Conservation (phyloP, 2,113 vertebrate genomes). For the Erythrolamprus reginae region DNA sequence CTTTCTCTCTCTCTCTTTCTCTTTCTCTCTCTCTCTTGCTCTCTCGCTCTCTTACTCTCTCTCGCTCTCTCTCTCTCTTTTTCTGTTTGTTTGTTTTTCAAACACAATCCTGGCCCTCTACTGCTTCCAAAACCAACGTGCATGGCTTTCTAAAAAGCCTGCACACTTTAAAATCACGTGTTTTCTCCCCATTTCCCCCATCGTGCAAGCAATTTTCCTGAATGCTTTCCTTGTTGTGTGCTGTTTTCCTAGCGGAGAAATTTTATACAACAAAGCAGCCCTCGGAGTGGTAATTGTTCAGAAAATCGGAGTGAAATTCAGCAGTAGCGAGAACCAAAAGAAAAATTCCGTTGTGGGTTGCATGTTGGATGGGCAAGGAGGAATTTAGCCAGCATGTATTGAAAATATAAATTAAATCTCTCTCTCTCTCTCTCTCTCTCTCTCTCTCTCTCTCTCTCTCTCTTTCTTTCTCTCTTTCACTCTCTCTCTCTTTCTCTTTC, state of each 20-base stretch:
- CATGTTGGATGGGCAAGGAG: background rate
- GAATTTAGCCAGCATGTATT: background rate
- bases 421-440: background rate
- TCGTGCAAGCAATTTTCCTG: background rate
- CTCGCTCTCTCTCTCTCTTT: no score
- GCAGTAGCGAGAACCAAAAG: background rate
- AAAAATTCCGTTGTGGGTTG: background rate
- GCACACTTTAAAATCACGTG: background rate
- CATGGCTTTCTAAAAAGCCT: background rate
- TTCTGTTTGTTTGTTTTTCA: background rate
- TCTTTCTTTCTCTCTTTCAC: no score
- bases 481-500: no score
- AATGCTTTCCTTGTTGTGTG: background rate
- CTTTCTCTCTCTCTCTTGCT: no score
- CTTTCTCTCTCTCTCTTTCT: no score
- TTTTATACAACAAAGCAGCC: background rate
- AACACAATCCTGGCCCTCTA: background rate
- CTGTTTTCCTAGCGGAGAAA: background rate
- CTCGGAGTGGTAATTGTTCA: background rate
- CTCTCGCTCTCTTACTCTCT: no score
- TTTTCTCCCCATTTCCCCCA: background rate
- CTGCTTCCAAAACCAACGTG: background rate
- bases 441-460: no score
- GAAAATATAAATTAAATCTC: background rate
- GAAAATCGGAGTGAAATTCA: background rate